Base-by-base conservation (phyloP, 2,888 invertebrate genomes). In the Chorisops tibialis region DNA sequence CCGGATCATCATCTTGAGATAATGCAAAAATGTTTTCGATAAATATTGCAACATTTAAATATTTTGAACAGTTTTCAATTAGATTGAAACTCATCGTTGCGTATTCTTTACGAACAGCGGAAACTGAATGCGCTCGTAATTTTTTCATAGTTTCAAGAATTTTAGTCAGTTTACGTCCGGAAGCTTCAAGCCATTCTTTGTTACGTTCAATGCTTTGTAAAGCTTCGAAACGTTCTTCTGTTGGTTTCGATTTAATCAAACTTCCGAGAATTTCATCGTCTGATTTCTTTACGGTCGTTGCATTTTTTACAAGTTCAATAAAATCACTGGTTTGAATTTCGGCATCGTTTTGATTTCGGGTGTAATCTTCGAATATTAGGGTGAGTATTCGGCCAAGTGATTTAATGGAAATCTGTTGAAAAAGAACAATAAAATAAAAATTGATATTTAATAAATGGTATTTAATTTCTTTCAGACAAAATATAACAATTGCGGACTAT, bases 11-110 rank as follows among this genome's bases (percentile, higher is more conserved):
- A 75, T 91, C 90, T 72, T 87, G 85, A 0, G 86, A 83, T 24
- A 91, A 75, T 0, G 85, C 80, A 65, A 91, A 83, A 6, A 89
- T 74, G 35, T 86, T 82, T 74, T 90, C 89, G 3, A 90, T 74
- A 6, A 87, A 78, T 65, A 82, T 75, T 4, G 30, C 4, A 0
- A 80, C 76, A 18, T 81, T 80, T 79, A 89, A 82, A 64, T 87
- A 85, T 63, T 87, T 86, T 62, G 65, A 77, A 69, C 89, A 88
- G 66, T 83, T 83, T 11, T 79, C 74, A 1, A 87, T 72, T 38
- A 90, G 70, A 52, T 82, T 74, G 41, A 79, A 74, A 68, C 85
- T 85, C 69, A 82, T 81, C n/a, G 80, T 74, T 0, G 82, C 82
- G 50, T 90, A 79, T 74, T 87, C 86, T 54, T 74, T 74, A 51